A percentile compares a stretch with the other conserved stretches of the same genome.
phyloP scores from a whole-genome alignment of 1,140 invertebrate species.

The Drosophila neocordata region DNA sequence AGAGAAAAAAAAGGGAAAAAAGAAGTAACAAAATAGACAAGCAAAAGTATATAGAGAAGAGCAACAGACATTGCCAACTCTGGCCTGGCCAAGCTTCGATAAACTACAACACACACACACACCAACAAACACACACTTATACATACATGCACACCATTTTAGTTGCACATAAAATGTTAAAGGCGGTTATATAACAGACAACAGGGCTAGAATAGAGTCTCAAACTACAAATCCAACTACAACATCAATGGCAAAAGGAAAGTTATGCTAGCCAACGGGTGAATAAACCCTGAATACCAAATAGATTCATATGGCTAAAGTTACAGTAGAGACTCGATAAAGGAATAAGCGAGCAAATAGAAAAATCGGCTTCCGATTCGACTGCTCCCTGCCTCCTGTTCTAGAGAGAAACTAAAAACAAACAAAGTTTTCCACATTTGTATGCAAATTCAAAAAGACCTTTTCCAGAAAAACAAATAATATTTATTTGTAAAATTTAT shows the following conservation, averaged over 20 bases:
- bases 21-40: too few relatives aligned
- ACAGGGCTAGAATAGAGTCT: neutral
- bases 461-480: too few relatives aligned
- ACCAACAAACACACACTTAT: slow-evolving; percentile 11
- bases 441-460: too few relatives aligned
- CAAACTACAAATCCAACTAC: slow-evolving; percentile 2
- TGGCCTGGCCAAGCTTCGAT: slow-evolving; percentile 64
- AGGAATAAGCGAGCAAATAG: too few relatives aligned
- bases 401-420: too few relatives aligned
- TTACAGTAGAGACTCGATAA: neutral
- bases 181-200: slow-evolving; percentile 36
- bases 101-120: slow-evolving; percentile 54
- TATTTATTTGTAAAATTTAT: too few relatives aligned
- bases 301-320: slow-evolving; percentile 4
- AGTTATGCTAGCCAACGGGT: slow-evolving; percentile 49
- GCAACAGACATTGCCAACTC: slow-evolving; percentile 35
- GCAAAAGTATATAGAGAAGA: slow-evolving; percentile 19
- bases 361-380: too few relatives aligned
- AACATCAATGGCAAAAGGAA: slow-evolving; percentile 36
- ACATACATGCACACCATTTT: slow-evolving; percentile 29
- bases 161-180: slow-evolving; percentile 65
- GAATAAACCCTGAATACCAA: slow-evolving; percentile 56
- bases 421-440: too few relatives aligned
- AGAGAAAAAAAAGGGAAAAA: too few relatives aligned
- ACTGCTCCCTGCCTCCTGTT: too few relatives aligned